Evolutionary conservation across 1,140 invertebrate species (phyloP).

Genomic region (Cydia strobilella): DNA sequence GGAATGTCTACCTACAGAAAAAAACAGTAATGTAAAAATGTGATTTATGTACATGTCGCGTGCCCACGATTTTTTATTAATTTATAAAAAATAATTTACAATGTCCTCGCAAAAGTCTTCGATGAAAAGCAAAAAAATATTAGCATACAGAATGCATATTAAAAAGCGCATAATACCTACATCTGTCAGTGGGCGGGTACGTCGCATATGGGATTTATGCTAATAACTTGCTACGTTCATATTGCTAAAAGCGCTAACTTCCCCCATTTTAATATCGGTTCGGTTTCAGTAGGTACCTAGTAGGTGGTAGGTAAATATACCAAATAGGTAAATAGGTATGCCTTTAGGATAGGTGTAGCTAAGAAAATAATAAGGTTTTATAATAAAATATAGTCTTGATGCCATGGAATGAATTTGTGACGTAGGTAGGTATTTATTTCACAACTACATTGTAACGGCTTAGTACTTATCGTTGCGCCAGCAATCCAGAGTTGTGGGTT

Average conservation of each 20-base stretch:
- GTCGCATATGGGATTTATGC: conserved; percentile 63
- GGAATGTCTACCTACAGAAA: neutral
- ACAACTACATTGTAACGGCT: no score
- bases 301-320: no score
- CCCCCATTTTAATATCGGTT: neutral
- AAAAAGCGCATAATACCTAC: conserved; percentile 48
- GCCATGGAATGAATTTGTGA: no score
- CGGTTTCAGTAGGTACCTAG: no score
- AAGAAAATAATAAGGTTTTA: no score
- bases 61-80: conserved; percentile 65
- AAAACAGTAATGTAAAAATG: conserved; percentile 7
- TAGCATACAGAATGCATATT: conserved; percentile 64
- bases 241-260: conserved; percentile 32
- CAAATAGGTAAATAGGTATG: no score
- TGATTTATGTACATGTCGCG: conserved; percentile 49
- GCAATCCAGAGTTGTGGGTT: no score
- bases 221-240: conserved; percentile 46
- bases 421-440: no score
- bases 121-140: conserved; percentile 53
- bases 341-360: no score
- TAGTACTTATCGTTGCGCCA: no score
- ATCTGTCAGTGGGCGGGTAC: conserved; percentile 63
- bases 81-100: conserved; percentile 55
- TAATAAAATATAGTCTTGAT: no score
- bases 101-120: conserved; percentile 46